phyloP scores from a whole-genome alignment of 2,888 invertebrate species.

The Andrena bucephala region DNA sequence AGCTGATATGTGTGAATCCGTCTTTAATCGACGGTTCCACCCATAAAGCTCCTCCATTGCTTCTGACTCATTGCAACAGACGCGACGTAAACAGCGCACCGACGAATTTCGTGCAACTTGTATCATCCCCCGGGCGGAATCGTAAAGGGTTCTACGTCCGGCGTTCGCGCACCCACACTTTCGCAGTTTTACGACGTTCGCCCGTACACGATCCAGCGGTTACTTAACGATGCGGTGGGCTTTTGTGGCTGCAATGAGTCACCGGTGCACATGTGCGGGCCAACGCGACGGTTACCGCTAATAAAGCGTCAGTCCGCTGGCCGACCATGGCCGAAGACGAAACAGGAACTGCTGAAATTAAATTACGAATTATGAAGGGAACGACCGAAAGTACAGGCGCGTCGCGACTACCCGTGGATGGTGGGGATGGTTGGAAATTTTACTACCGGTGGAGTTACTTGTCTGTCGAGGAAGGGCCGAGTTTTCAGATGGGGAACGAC shows the following conservation, averaged over 20 bases:
- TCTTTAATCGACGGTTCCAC: no score
- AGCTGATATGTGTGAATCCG: no score
- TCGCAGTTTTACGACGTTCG: conserved; percentile 40
- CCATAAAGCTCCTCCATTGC: conserved; percentile 4
- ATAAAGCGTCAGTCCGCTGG: conserved; percentile 36
- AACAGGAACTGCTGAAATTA: conserved; percentile 64
- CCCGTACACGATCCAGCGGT: conserved; percentile 40
- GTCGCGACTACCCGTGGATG: background rate
- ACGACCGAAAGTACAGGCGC: conserved; percentile 35
- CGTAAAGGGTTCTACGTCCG: conserved; percentile 43
- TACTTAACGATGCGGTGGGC: conserved; percentile 61
- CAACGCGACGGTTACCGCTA: conserved; percentile 16
- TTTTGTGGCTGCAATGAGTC: conserved; percentile 57
- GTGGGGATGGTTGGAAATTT: conserved; percentile 51
- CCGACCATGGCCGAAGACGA: conserved; percentile 46
- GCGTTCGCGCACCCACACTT: conserved; percentile 7
- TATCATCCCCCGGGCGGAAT: conserved; percentile 34
- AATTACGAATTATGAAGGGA: conserved; percentile 73
- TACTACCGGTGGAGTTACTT: conserved; percentile 63
- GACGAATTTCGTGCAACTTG: conserved; percentile 57
- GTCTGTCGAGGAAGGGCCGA: background rate
- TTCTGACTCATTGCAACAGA: conserved; percentile 51
- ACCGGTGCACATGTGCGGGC: conserved; percentile 38
- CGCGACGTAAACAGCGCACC: conserved; percentile 41
- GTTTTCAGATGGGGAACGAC: conserved; percentile 31